Evolutionary conservation across 2,888 invertebrate species (phyloP), one percentile per base, ranked within the genome.

Genomic region (Cheilosia impressa): DNA sequence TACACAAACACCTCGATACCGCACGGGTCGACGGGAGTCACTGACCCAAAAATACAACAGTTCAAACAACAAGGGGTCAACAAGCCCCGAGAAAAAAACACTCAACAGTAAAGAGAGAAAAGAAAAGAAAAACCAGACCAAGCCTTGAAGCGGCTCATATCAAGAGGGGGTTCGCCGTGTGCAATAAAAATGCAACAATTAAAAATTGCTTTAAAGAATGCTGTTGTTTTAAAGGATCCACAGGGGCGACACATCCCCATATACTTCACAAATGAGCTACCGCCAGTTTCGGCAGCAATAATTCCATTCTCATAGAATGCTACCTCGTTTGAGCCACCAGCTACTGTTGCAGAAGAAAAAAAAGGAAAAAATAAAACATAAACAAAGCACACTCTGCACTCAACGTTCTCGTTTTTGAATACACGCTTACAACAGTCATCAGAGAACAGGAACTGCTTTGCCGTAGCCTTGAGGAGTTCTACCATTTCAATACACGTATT

Each of bases 401-500:
- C 47, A 19, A 7, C 19, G 47, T 17, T 47, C 19, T 17, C 47
- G 13, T 52, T 13, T 15, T 52, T 52, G 52, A 15, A 52, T 52
- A 15, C 13, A 15, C 22, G 4, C 52, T 52, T 17, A 34, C 57
- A 58, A 58, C n/a, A 58, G n/a, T 31, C 17, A 10, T 38, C 57
- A 34, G 34, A 31, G n/a, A 58, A 58, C 57, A 58, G 38, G 19
- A 58, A 58, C 57, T 60, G 60, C 22, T 22, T 38, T 60, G 15
- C 43, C 43, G 22, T 22, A 24, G 60, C 22, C 24, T 60, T 60
- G 43, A 60, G 38, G 27, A 60, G 43, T 41, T 41, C 22, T 43
- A 19, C 41, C 27, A 2, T 19, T 17, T 22, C 52, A 24, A 22
- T 13, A 34, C 7, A 27, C 27, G 6, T 27, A 34, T 34, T 55